Conservation (phyloP, 2,113 vertebrate genomes). For the Salvator merianae region DNA sequence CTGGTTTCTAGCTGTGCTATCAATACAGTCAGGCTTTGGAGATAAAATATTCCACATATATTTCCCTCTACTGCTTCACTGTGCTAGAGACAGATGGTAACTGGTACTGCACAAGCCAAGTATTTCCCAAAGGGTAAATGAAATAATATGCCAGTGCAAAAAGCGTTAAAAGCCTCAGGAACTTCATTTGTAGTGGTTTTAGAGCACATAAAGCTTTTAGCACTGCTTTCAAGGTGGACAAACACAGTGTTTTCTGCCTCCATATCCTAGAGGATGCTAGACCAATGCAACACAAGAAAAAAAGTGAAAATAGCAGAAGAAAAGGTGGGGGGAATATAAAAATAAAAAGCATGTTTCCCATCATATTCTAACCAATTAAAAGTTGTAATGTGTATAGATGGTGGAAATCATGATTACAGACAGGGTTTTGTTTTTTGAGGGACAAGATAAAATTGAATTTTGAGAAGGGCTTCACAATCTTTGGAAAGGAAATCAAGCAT, state of each 20-base stretch:
- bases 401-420: not conserved
- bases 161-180: not conserved
- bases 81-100: not conserved
- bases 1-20: not conserved
- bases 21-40: not conserved
- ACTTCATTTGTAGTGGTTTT: not conserved
- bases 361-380: too few relatives aligned
- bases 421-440: too few relatives aligned
- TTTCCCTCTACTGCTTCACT: not conserved
- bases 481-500: not conserved
- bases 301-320: not conserved
- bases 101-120: not conserved
- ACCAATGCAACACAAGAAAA: not conserved
- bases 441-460: too few relatives aligned
- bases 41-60: not conserved
- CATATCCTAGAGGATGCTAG: not conserved
- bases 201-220: conserved; percentile 13
- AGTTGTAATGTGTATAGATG: too few relatives aligned
- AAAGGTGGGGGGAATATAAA: not conserved
- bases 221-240: not conserved
- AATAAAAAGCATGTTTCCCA: not conserved
- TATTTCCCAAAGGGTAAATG: not conserved
- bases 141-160: not conserved
- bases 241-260: not conserved
- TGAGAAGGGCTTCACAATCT: not conserved